Evolutionary conservation across 2,888 invertebrate genomes (phyloP), one percentile per base, ranked within the genome.

Genomic region (Chalcosyrphus nemorum): DNA sequence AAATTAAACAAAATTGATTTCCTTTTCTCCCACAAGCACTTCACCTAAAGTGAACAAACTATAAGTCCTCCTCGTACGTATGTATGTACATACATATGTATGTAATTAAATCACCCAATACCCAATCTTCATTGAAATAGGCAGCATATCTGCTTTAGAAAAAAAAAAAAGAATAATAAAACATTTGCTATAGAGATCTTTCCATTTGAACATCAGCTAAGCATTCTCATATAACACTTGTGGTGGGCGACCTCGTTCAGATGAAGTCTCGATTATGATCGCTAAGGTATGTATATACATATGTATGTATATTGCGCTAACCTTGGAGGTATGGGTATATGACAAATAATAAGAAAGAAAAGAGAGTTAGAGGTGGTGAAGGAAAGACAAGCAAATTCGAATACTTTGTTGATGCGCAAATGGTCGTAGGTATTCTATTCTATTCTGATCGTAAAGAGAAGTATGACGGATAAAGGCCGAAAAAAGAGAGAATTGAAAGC

Each of bases 281-380:
- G 24, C 4, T 24, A 4, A 24, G 24, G 24, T 24, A 4, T n/a
- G n/a, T n/a, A n/a, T n/a, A n/a, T 29, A 29, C 29, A 71, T 61
- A 70, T 71, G 52, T 66, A 57, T 24, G 13, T 65, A 72, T 4
- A 68, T 38, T 35, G 45, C 29, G 70, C 59, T 80, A 74, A 80
- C 84, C 84, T 84, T 84, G 74, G 41, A 43, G 52, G 38, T 59
- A 70, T 66, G 52, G 59, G 35, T 19, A 38, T 65, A 76, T 71
- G 74, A 74, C 61, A 63, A 63, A 47, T 45, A 52, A 54, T 35
- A 47, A 57, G 17, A 43, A 29, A n/a, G n/a, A n/a, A 50, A 29
- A 52, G 17, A 45, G 7, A 17, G 6, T 29, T 27, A 47, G 29
- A 56, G n/a, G 11, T 27, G 27, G 7, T 24, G 9, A 13, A 41